Conservation (phyloP, 2,888 invertebrate species). For the Sericinus montela region DNA sequence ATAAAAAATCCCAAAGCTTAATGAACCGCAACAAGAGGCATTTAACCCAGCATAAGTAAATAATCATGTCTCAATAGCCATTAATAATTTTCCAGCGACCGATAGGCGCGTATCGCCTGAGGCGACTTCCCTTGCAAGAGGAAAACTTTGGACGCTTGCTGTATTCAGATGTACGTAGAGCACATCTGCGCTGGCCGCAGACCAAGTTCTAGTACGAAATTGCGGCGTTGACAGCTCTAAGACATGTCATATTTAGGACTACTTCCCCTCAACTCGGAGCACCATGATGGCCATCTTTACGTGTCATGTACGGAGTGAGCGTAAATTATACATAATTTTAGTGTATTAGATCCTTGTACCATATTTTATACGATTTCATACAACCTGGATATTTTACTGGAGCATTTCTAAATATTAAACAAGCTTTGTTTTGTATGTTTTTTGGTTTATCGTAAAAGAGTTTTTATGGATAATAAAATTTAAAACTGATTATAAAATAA, state of each 20-base stretch:
- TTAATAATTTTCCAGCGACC: constrained; percentile 58
- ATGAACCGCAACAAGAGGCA: constrained; percentile 35
- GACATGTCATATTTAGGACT: constrained; percentile 71
- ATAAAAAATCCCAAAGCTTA: constrained; percentile 42
- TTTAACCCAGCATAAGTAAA: constrained; percentile 59
- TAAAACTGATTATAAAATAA: too few species aligned
- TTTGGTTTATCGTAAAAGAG: too few species aligned
- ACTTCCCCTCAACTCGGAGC: constrained; percentile 25
- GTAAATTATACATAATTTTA: constrained; percentile 33
- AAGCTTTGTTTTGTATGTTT: too few species aligned
- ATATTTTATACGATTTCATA: too few species aligned
- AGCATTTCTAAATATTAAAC: too few species aligned
- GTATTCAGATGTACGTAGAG: constrained; percentile 27
- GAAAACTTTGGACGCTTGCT: constrained; percentile 48
- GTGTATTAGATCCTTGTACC: constrained; percentile 33
- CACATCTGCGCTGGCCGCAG: constrained; percentile 71
- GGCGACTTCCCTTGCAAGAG: constrained; percentile 51
- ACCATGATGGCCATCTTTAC: constrained; percentile 56
- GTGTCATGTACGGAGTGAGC: constrained; percentile 57
- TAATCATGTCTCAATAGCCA: constrained; percentile 65
- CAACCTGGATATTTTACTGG: too few species aligned
- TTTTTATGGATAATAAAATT: too few species aligned
- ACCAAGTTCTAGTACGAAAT: constrained; percentile 67
- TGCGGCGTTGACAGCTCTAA: constrained; percentile 69
- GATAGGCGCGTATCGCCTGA: constrained; percentile 54